Conservation (phyloP, 2,888 invertebrate species). For the Panopea generosa region DNA sequence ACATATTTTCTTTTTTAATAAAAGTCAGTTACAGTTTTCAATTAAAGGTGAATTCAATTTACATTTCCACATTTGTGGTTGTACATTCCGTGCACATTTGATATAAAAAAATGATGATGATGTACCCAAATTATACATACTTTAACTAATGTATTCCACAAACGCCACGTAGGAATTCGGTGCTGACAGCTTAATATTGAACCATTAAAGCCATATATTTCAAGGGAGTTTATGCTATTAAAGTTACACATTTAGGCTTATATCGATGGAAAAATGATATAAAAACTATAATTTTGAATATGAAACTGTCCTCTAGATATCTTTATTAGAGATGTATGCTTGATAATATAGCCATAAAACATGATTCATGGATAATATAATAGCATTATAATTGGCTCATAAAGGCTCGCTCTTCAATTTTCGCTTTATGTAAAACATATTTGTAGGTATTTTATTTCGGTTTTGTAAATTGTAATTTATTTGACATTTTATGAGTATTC, state of each 20-base stretch:
- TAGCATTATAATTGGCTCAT: slow-evolving; percentile 58
- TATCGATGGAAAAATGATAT: slow-evolving; percentile 10
- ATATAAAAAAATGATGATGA: not conserved
- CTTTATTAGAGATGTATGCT: slow-evolving; percentile 42
- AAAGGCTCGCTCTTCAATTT: slow-evolving; percentile 22
- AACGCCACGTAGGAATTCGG: not conserved
- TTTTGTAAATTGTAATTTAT: slow-evolving; percentile 57
- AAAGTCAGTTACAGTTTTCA: too few relatives aligned
- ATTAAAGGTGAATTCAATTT: too few relatives aligned
- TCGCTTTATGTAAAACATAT: not conserved
- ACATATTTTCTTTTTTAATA: too few relatives aligned
- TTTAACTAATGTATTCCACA: not conserved
- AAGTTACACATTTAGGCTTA: slow-evolving; percentile 21
- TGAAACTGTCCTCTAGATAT: slow-evolving; percentile 36
- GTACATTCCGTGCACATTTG: too few relatives aligned
- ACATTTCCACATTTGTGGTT: too few relatives aligned
- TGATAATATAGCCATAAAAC: slow-evolving; percentile 45
- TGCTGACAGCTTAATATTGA: slow-evolving; percentile 5
- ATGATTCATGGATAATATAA: slow-evolving; percentile 40
- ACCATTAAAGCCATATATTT: not conserved
- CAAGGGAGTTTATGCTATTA: not conserved
- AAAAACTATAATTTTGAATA: slow-evolving; percentile 25
- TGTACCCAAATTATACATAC: slow-evolving; percentile 6
- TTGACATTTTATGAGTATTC: slow-evolving; percentile 46
- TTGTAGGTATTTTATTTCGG: slow-evolving; percentile 20